Evolutionary conservation across 2,113 vertebrate species (phyloP).

Genomic region (Esox niger): DNA sequence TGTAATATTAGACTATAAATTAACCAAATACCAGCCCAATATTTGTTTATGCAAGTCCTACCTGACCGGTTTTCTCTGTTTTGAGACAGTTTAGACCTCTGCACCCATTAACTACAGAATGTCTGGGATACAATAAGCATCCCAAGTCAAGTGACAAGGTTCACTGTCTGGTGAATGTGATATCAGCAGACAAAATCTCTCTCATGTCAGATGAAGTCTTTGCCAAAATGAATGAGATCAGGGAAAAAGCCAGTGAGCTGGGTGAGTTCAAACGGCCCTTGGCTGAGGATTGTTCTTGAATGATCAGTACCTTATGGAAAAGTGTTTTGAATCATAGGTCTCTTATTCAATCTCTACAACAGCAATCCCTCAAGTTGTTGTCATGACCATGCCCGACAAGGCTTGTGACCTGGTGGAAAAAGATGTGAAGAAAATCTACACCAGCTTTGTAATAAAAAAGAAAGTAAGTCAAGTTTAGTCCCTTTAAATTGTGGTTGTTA

Average conservation of each 20-base stretch:
- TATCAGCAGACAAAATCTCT: neutral
- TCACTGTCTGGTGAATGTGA: constrained; percentile 36
- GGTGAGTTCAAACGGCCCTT: constrained; percentile 12
- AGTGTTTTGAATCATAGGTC: neutral
- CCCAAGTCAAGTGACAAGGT: constrained; percentile 11
- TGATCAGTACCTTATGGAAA: neutral
- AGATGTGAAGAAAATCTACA: constrained; percentile 13
- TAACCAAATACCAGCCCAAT: no score
- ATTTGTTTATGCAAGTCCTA: no score
- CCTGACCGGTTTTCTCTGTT: neutral
- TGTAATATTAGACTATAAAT: no score
- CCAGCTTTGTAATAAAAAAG: constrained; percentile 17
- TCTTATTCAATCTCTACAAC: neutral
- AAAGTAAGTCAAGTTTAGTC: constrained; percentile 10
- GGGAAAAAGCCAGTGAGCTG: constrained; percentile 5
- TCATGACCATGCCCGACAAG: constrained; percentile 31
- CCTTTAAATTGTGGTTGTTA: no score
- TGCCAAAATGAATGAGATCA: neutral
- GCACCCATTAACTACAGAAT: neutral
- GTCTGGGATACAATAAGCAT: neutral
- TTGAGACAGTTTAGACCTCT: constrained; percentile 16
- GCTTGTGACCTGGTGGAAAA: constrained; percentile 1
- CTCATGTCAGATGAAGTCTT: neutral
- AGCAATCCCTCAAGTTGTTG: constrained; percentile 31
- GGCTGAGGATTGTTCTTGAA: neutral